A percentile compares a stretch with the other conserved stretches of the same genome.
Conservation (phyloP, 2,888 invertebrate species). For the Acleris literana region DNA sequence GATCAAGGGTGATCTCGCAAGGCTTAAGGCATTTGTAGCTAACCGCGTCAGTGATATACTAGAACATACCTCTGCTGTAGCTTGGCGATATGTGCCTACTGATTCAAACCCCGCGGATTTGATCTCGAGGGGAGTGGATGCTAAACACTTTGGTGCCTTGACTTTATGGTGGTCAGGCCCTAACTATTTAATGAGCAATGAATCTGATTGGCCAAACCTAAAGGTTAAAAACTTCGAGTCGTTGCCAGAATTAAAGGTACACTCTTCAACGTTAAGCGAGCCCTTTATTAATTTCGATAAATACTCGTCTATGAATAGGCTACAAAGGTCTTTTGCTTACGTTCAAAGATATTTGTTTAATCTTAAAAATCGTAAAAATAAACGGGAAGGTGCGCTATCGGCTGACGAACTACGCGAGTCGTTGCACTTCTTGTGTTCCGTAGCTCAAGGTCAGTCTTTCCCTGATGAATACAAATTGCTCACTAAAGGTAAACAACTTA, state of each 20-base stretch:
- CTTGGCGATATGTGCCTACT: slow-evolving; percentile 44
- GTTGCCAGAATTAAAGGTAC: slow-evolving; percentile 38
- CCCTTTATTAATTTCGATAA: slow-evolving; percentile 35
- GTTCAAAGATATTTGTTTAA: slow-evolving; percentile 40
- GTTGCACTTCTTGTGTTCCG: slow-evolving; percentile 35
- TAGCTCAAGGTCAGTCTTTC: slow-evolving; percentile 38
- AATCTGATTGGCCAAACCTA: slow-evolving; percentile 41
- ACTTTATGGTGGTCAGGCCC: too few relatives aligned
- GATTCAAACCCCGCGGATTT: slow-evolving; percentile 42
- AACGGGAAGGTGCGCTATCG: slow-evolving; percentile 24
- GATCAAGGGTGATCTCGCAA: slow-evolving; percentile 38
- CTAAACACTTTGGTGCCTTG: too few relatives aligned
- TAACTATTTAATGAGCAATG: too few relatives aligned
- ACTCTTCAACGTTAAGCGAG: slow-evolving; percentile 5
- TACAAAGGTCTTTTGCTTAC: slow-evolving; percentile 39
- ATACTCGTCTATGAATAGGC: slow-evolving; percentile 35
- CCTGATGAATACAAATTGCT: slow-evolving; percentile 36
- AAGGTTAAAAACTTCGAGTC: slow-evolving; percentile 1
- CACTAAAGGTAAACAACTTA: slow-evolving; percentile 32
- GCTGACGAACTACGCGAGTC: slow-evolving; percentile 38
- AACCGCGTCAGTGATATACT: slow-evolving; percentile 40
- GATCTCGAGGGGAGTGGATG: too few relatives aligned
- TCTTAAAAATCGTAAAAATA: slow-evolving; percentile 31
- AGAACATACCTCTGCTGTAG: slow-evolving; percentile 35
- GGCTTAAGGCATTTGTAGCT: slow-evolving; percentile 43